Percentiles rank a stretch among this genome's conserved stretches.
phyloP scores from a whole-genome alignment of 2,888 invertebrate species.

The Monoplex corrugatus region DNA sequence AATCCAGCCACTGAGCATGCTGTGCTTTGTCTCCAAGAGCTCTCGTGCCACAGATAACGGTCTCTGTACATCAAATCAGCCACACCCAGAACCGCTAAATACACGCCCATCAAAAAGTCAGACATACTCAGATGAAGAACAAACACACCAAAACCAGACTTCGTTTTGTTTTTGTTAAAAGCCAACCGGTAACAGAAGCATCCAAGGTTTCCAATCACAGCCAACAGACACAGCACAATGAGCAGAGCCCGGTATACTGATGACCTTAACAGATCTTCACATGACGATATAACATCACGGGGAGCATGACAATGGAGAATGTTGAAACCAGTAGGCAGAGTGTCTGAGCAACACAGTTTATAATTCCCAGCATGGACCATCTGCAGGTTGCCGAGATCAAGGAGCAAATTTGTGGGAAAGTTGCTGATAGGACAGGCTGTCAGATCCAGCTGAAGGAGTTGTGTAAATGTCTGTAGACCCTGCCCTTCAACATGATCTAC shows the following conservation, averaged over 20 bases:
- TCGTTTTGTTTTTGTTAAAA: background rate
- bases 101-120: conserved; percentile 64
- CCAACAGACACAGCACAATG: background rate
- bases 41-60: conserved; percentile 63
- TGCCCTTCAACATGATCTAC: background rate
- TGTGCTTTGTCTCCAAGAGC: conserved; percentile 62
- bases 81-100: conserved; percentile 62
- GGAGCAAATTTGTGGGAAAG: background rate
- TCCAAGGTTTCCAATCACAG: background rate
- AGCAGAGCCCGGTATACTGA: background rate
- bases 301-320: background rate
- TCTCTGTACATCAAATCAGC: conserved; percentile 65
- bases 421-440: background rate
- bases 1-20: conserved; percentile 65
- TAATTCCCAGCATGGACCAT: background rate
- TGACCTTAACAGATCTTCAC: background rate
- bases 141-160: conserved; percentile 40
- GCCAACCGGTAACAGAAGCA: background rate
- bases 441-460: background rate
- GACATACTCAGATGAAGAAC: conserved; percentile 53
- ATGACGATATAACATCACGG: background rate
- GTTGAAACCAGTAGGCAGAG: background rate
- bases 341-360: background rate
- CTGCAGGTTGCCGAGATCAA: background rate
- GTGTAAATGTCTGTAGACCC: background rate